Conservation (phyloP, 2,113 vertebrate species). For the Leptobrachium leishanense region DNA sequence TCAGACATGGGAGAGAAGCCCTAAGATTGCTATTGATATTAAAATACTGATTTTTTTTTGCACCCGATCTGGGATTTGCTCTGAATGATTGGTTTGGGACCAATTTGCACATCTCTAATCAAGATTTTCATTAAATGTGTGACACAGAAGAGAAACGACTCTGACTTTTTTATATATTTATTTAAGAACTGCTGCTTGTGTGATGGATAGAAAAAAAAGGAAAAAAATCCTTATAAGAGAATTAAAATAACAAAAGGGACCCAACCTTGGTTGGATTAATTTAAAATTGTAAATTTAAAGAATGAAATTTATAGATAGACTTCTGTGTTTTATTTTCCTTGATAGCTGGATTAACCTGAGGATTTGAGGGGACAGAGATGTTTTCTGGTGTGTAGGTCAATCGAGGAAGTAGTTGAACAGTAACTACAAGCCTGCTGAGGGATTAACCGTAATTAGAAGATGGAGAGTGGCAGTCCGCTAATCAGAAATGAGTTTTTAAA, state of each 20-base stretch:
- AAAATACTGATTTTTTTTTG: not conserved
- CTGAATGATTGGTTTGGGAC: not conserved
- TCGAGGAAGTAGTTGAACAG: slow-evolving; percentile 29
- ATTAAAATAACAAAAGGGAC: not conserved
- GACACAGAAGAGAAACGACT: not conserved
- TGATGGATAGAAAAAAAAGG: not conserved
- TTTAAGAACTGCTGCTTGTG: too few species aligned
- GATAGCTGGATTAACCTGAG: slow-evolving; percentile 11
- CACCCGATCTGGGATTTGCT: not conserved
- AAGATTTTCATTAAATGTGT: not conserved
- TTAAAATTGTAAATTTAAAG: slow-evolving; percentile 22
- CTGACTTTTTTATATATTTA: not conserved
- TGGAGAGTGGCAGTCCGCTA: slow-evolving; percentile 40
- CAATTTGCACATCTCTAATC: not conserved
- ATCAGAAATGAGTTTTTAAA: slow-evolving; percentile 33
- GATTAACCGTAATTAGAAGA: slow-evolving; percentile 46
- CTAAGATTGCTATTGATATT: not conserved
- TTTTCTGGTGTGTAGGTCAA: slow-evolving; percentile 24
- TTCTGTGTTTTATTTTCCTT: slow-evolving; percentile 9
- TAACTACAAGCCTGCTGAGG: slow-evolving; percentile 35
- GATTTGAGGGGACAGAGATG: slow-evolving; percentile 23
- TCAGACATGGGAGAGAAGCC: not conserved
- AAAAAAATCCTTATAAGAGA: not conserved
- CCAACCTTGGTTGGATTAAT: slow-evolving; percentile 19
- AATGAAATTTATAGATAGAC: slow-evolving; percentile 9